Evolutionary conservation across 2,797 vertebrate species (phyloP).

Genomic region (Poeciliopsis infans): DNA sequence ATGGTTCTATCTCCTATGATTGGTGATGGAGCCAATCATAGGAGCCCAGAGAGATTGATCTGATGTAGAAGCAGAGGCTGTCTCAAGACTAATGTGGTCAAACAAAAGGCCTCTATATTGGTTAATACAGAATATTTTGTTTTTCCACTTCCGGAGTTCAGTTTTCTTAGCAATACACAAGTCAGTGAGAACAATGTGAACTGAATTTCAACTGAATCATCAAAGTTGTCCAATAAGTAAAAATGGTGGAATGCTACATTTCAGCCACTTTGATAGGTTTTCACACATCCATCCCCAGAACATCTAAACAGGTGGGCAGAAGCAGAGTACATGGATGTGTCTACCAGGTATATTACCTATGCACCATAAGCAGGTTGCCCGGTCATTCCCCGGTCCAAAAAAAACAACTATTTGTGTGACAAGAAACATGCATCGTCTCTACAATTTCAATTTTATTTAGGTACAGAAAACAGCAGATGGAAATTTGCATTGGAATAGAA

Average conservation of each 20-base stretch:
- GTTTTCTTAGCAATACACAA: not conserved
- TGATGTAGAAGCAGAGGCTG: too few species aligned
- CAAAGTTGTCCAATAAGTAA: not conserved
- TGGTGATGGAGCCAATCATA: too few species aligned
- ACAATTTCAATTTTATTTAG: not conserved
- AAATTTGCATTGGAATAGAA: not conserved
- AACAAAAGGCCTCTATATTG: too few species aligned
- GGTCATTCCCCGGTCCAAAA: not conserved
- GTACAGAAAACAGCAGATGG: not conserved
- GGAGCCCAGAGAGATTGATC: too few species aligned
- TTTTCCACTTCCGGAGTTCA: not conserved
- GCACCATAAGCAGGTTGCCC: not conserved
- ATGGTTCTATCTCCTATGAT: too few species aligned
- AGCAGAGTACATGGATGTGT: not conserved
- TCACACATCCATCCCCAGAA: not conserved
- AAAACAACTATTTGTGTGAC: not conserved
- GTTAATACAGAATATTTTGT: not conserved
- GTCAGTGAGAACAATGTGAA: not conserved
- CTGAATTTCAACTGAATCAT: not conserved
- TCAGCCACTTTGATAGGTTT: not conserved
- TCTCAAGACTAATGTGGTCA: too few species aligned
- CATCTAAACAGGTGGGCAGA: not conserved
- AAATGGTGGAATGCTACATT: not conserved
- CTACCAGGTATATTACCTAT: not conserved
- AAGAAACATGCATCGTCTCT: not conserved